Evolutionary conservation across 1,140 invertebrate genomes (phyloP).

Genomic region (Diachasmimorpha longicaudata): DNA sequence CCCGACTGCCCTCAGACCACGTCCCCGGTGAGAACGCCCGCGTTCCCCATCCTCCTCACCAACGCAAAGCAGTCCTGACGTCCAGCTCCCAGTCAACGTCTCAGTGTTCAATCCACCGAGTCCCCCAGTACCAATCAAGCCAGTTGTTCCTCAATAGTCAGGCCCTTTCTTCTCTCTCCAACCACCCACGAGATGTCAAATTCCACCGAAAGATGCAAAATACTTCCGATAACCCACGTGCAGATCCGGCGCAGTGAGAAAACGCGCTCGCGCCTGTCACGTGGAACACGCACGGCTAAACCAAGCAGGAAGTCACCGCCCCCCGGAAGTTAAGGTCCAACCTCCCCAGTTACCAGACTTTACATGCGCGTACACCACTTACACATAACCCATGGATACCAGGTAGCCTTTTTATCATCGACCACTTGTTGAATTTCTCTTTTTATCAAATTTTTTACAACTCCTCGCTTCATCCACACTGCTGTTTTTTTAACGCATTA

Average conservation of each 20-base stretch:
- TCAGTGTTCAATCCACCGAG: too few species aligned
- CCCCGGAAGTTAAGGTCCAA: constrained; percentile 33
- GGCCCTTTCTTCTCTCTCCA: too few species aligned
- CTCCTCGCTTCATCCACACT: neutral
- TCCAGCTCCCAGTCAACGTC: too few species aligned
- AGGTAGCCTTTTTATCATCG: neutral
- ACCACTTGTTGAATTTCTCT: neutral
- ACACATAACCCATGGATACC: neutral
- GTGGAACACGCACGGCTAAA: constrained; percentile 25
- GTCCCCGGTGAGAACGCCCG: too few species aligned
- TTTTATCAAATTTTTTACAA: neutral
- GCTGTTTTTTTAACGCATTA: too few species aligned
- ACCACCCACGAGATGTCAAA: too few species aligned
- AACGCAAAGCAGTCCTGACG: too few species aligned
- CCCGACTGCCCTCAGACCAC: too few species aligned
- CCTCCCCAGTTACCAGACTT: constrained; percentile 22
- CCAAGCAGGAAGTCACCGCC: constrained; percentile 32
- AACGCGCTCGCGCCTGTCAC: constrained; percentile 28
- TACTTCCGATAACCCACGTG: neutral
- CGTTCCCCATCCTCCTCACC: too few species aligned
- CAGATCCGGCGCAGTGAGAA: constrained; percentile 13
- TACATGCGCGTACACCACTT: constrained; percentile 16
- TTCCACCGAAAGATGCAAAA: neutral
- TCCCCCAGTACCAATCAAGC: too few species aligned
- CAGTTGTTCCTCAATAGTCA: too few species aligned